Evolutionary conservation across 2,113 vertebrate species (phyloP), one percentile per base, ranked within the genome.

Genomic region (Dromas ardeola): DNA sequence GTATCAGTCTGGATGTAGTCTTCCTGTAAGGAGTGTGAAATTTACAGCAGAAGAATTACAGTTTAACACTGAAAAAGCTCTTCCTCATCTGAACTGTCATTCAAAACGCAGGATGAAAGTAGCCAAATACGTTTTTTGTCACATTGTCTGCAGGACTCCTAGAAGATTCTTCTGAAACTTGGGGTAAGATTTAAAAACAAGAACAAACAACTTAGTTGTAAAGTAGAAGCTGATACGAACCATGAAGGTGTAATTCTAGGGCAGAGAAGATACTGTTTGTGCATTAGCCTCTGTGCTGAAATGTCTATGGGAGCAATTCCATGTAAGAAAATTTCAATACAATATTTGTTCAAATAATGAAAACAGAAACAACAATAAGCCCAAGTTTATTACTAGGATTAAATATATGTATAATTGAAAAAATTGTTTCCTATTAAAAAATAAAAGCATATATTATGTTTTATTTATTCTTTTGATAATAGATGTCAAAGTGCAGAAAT

Each of bases 181-280:
- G 26, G 34, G 96, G 95, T 97, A 95, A 94, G 91, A 76, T 70
- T 45, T 2, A 81, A 66, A 76, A 70, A 61, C 36, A 50, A 52
- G 8, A 65, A 19, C 6, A 15, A 56, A 40, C 29, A 36, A 10
- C 21, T 63, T 63, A 19, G 2, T 36, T 93, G 34, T 70, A 50
- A 87, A 89, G 40, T n/a, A 63, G 55, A 59, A 81, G 38, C 40
- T 88, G 58, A 11, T 61, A 17, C 1, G 11, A 86, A 79, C 11
- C 0, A 0, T 53, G 25, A 34, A 74, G 20, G 9, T 88, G 0
- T 50, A 38, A 61, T 70, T 93, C 38, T 55, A 58, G 36, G 15
- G 34, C 36, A 53, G 50, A 66, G 30, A 80, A 25, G 38, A 22
- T 70, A 6, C 38, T 65, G 15, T 61, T 69, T 65, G 36, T 85